phyloP scores from a whole-genome alignment of 2,113 vertebrate species.

The Ptychochromis oligacanthus region DNA sequence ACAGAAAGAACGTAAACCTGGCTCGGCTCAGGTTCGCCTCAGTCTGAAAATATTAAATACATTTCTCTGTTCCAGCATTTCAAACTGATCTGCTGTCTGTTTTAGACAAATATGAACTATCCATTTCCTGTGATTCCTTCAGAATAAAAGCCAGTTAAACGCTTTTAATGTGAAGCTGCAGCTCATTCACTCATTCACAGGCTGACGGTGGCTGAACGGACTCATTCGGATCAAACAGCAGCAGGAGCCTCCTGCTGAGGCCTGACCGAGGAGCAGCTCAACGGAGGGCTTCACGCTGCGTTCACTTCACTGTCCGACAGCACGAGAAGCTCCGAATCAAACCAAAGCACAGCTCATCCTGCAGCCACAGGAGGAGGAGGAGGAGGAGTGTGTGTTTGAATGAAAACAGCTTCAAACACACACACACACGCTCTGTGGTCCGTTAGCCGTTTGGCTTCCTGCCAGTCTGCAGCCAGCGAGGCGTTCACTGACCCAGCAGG shows the following conservation, averaged over 20 bases:
- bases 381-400: conserved; percentile 36
- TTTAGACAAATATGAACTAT: no score
- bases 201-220: no score
- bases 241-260: no score
- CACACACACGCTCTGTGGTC: conserved; percentile 8
- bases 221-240: no score
- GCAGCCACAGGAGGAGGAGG: background rate
- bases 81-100: no score
- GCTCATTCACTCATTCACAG: no score
- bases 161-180: background rate
- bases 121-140: background rate
- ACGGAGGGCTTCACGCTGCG: background rate
- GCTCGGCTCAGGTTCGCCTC: no score
- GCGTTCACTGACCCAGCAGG: conserved; percentile 55
- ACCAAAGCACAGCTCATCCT: background rate
- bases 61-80: no score
- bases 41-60: no score
- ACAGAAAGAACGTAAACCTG: no score
- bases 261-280: background rate
- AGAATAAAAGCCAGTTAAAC: background rate
- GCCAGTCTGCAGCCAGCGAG: conserved; percentile 32
- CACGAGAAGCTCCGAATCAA: background rate
- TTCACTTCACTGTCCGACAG: background rate
- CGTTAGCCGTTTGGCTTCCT: conserved; percentile 41
- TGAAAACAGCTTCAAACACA: conserved; percentile 47